Base-by-base conservation (phyloP, 92 coral and sea anemone species). In the Phenganax marumi region DNA sequence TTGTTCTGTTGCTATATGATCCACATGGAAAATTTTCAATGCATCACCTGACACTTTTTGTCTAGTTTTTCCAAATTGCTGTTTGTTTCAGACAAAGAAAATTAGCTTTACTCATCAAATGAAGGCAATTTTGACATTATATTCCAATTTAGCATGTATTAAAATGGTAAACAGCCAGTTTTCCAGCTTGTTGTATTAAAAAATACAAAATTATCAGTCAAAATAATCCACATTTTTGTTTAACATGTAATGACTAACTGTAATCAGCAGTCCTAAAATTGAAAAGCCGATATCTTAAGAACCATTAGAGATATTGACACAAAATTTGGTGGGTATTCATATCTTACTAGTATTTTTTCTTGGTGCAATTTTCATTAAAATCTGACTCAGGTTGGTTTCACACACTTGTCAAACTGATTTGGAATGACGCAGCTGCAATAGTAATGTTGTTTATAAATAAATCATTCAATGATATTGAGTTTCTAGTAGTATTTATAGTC, bases 71-170 rank as follows among this genome's bases (percentile, higher is more conserved):
- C 23, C n/a, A 70, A 52, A 39, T 11, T 52, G 8, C 33, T 46
- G 53, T 51, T 52, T 16, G 68, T 55, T 25, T 51, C 73, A 52
- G 22, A 80, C 84, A 80, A 48, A 48, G 53, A 80, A 46, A 62
- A 80, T n/a, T 53, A 52, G 56, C n/a, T 53, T 75, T 75, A 57
- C 39, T 76, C 24, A 63, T 75, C 83, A 22, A 84, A 50, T 75
- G 23, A 84, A 75, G 87, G 17, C 50, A 58, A 21, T 84, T 84
- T 75, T 84, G 66, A 84, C 83, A 26, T 84, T 64, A 75, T 75
- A 84, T 75, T 75, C 70, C 18, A 19, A 84, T 58, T 84, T 75
- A 48, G 70, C 87, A 84, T 75, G 68, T 58, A 75, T 24, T 51
- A 57, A 84, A 74, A 74, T 84, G 64, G 81, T 62, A 84, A 54